Evolutionary conservation across 2,113 vertebrate species (phyloP).

Genomic region (Nothoprocta perdicaria): DNA sequence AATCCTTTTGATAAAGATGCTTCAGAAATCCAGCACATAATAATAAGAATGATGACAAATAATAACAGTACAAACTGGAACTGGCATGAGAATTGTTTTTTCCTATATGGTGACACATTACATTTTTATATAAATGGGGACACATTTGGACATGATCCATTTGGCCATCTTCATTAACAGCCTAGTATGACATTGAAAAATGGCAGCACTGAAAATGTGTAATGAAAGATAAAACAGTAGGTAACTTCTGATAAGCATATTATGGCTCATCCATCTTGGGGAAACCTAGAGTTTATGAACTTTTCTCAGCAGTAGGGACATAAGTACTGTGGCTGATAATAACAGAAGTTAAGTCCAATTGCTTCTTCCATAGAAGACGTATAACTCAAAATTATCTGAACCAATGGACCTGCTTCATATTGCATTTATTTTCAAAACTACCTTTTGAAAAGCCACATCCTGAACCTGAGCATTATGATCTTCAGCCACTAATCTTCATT

Average conservation of each 20-base stretch:
- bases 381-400: constrained; percentile 50
- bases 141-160: constrained; percentile 16
- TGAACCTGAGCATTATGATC: constrained; percentile 16
- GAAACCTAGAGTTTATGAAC: constrained; percentile 40
- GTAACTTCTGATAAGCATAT: constrained; percentile 46
- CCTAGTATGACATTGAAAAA: not conserved
- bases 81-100: constrained; percentile 2
- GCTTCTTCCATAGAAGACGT: not conserved
- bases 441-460: constrained; percentile 7
- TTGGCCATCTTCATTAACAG: constrained; percentile 47
- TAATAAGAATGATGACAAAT: constrained; percentile 11
- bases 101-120: not conserved
- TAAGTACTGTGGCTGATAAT: constrained; percentile 27
- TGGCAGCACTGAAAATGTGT: constrained; percentile 11
- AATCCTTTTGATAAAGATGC: not conserved
- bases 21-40: constrained; percentile 10
- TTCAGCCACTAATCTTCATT: constrained; percentile 29
- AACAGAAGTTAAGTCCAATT: constrained; percentile 28
- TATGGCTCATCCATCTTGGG: constrained; percentile 22
- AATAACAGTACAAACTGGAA: not conserved
- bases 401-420: not conserved
- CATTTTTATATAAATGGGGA: not conserved
- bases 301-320: constrained; percentile 1
- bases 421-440: constrained; percentile 34
- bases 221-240: constrained; percentile 36